phyloP scores from a whole-genome alignment of 2,888 invertebrate genomes.

The Noctua janthina region DNA sequence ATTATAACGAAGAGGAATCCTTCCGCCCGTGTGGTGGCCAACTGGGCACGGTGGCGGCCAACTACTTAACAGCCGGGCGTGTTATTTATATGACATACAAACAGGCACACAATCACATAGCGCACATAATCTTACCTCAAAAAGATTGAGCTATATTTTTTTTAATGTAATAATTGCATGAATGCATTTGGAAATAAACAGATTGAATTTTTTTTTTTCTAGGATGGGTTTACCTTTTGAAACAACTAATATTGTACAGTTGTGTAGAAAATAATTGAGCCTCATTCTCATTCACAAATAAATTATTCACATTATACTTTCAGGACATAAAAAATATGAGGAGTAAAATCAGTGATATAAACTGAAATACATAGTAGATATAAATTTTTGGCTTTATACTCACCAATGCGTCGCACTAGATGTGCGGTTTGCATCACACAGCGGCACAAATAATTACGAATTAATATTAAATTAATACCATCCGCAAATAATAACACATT shows the following conservation, averaged over 20 bases:
- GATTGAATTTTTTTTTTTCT: too few species aligned
- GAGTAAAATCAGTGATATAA: too few species aligned
- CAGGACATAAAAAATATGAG: too few species aligned
- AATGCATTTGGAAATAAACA: too few species aligned
- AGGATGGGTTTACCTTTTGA: background rate
- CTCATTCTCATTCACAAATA: background rate
- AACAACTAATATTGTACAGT: background rate
- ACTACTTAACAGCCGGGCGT: background rate
- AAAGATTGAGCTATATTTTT: too few species aligned
- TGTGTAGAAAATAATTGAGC: background rate
- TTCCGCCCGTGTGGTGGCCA: background rate
- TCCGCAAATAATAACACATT: slow-evolving; percentile 22
- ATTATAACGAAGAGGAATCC: slow-evolving; percentile 12
- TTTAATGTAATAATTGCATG: too few species aligned
- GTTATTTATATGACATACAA: slow-evolving; percentile 14
- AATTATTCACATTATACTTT: too few species aligned
- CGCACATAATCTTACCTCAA: too few species aligned
- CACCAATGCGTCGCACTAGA: background rate
- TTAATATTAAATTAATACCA: background rate
- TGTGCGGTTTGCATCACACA: background rate
- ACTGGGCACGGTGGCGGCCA: background rate
- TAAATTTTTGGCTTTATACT: too few species aligned
- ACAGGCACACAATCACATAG: background rate
- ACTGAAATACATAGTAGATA: too few species aligned
- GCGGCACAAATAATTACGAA: slow-evolving; percentile 1